phyloP scores from a whole-genome alignment of 2,113 vertebrate genomes.

The Solea solea region DNA sequence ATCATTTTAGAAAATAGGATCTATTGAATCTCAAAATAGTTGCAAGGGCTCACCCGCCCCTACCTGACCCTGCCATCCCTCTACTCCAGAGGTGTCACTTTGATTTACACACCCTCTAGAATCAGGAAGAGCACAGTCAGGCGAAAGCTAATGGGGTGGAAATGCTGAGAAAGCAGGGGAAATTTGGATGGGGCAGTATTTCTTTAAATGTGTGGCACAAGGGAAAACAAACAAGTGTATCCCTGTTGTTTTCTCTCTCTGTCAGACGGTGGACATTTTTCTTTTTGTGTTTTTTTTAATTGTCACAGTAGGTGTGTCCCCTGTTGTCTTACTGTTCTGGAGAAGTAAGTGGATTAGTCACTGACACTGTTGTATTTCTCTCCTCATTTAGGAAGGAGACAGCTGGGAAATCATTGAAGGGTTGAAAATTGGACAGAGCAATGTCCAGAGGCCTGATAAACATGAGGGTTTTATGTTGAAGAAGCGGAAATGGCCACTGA shows the following conservation, averaged over 20 bases:
- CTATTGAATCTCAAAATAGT: neutral
- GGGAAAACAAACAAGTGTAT: slow-evolving; percentile 24
- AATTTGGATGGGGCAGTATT: slow-evolving; percentile 49
- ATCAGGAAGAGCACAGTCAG: slow-evolving; percentile 65
- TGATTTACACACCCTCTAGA: slow-evolving; percentile 64
- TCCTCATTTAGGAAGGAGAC: slow-evolving; percentile 88
- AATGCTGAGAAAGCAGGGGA: slow-evolving; percentile 64
- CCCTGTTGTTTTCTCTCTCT: slow-evolving; percentile 25
- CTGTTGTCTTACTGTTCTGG: slow-evolving; percentile 1
- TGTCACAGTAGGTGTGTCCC: neutral
- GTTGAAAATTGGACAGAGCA: slow-evolving; percentile 96
- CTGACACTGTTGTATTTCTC: slow-evolving; percentile 33
- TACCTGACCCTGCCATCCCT: slow-evolving; percentile 34
- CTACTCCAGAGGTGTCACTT: slow-evolving; percentile 46
- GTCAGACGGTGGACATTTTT: neutral
- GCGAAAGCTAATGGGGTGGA: slow-evolving; percentile 67
- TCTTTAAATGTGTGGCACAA: slow-evolving; percentile 35
- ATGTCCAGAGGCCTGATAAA: slow-evolving; percentile 96
- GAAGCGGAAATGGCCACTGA: slow-evolving; percentile 99
- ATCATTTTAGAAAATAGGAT: too few relatives aligned
- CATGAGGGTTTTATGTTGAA: slow-evolving; percentile 99
- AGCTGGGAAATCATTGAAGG: slow-evolving; percentile 99
- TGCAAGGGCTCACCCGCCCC: slow-evolving; percentile 30
- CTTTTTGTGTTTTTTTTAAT: neutral
- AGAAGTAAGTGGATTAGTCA: slow-evolving; percentile 22